Conservation (phyloP, 1,140 invertebrate genomes). For the Sminthurinus signatus region DNA sequence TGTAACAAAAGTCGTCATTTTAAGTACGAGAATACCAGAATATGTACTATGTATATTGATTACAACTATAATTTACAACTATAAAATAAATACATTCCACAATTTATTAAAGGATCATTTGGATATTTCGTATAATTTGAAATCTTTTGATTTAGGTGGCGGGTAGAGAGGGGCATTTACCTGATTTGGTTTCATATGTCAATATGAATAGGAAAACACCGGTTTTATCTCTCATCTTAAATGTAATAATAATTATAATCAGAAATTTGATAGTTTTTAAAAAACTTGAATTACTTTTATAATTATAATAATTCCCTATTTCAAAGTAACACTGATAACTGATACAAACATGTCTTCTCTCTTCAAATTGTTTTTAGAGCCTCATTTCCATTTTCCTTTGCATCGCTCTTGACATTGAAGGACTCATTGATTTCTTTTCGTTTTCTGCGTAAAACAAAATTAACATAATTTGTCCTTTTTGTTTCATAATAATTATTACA, state of each 20-base stretch:
- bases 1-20: too few relatives aligned
- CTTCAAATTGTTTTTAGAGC: slow-evolving; percentile 42
- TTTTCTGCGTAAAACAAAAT: too few relatives aligned
- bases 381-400: slow-evolving; percentile 62
- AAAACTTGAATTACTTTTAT: too few relatives aligned
- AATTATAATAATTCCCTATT: neutral
- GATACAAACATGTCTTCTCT: neutral
- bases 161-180: slow-evolving; percentile 53
- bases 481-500: too few relatives aligned
- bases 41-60: too few relatives aligned
- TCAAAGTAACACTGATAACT: too few relatives aligned
- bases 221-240: slow-evolving; percentile 51
- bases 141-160: slow-evolving; percentile 55
- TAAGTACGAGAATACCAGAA: too few relatives aligned
- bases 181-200: slow-evolving; percentile 53
- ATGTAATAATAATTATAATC: slow-evolving; percentile 45
- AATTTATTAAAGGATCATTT: too few relatives aligned
- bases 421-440: slow-evolving; percentile 72
- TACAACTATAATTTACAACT: neutral
- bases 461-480: too few relatives aligned
- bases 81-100: neutral
- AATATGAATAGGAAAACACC: slow-evolving; percentile 51
- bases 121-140: too few relatives aligned
- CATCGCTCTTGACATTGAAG: slow-evolving; percentile 78
- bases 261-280: too few relatives aligned